Percentiles rank a stretch among this genome's conserved stretches.
Evolutionary conservation across 2,113 vertebrate genomes (phyloP).

Genomic region (Melanerpes formicivorus): DNA sequence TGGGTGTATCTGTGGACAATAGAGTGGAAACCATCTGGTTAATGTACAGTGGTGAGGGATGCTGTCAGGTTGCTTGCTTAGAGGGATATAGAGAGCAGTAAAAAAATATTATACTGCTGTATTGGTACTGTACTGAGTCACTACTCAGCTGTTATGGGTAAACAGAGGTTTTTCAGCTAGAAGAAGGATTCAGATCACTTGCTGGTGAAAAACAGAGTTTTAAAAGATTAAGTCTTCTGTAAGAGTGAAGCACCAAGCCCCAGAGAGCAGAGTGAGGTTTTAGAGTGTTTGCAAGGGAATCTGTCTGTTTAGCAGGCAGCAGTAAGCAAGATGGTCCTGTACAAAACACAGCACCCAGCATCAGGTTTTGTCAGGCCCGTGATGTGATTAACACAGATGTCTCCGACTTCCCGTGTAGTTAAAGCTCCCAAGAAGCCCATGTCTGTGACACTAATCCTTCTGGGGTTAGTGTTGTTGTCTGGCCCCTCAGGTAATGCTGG

Average conservation of each 20-base stretch:
- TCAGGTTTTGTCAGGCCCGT: not conserved
- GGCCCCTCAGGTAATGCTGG: not conserved
- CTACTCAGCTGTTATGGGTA: conserved; percentile 11
- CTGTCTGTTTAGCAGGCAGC: not conserved
- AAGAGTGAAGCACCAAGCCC: not conserved
- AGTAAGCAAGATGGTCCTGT: not conserved
- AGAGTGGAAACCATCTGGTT: conserved; percentile 64
- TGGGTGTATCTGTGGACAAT: conserved; percentile 64
- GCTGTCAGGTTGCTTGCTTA: conserved; percentile 35
- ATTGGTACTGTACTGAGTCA: conserved; percentile 8
- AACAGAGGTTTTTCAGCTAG: conserved; percentile 29
- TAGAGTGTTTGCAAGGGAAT: not conserved
- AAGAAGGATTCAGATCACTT: not conserved
- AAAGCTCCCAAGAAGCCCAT: not conserved
- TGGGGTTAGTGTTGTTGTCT: not conserved
- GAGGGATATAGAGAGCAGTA: conserved; percentile 25
- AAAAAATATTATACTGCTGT: conserved; percentile 50
- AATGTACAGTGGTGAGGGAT: conserved; percentile 43
- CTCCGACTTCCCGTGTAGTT: not conserved
- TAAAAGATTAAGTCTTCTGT: not conserved
- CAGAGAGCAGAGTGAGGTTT: not conserved
- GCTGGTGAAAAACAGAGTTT: not conserved
- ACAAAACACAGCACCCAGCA: not conserved
- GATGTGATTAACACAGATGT: not conserved
- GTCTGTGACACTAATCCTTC: not conserved